Base-by-base conservation (phyloP, 2,113 vertebrate genomes). In the Dipodomys ordii region DNA sequence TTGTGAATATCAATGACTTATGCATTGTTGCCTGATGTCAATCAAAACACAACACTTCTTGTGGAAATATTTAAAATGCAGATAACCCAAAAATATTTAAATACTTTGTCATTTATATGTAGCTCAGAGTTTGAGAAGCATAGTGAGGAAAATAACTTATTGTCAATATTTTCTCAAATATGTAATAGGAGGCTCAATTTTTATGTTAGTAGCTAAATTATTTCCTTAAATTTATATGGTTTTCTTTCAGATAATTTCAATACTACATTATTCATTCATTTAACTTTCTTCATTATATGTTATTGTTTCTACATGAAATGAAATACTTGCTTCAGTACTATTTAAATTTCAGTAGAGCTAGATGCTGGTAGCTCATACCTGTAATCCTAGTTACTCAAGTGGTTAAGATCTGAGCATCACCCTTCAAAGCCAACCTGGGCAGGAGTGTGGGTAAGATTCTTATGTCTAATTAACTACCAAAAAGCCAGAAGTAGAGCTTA, bases 331-430 rank as follows among this genome's bases (percentile, higher is more conserved):
- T 92, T 90, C 64, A 65, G 60, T 87, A 23, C 68, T 87, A 87
- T 82, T 95, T 94, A 93, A 96, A 92, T 94, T 95, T 96, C 79
- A 93, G 73, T 60, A 11, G 49, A 49, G 49, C 49, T 49, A 49
- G 49, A 9, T 49, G 49, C 49, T 49, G 49, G 49, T 49, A 49
- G 53, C 2, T 16, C 53, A 57, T 57, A 53, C 49, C 49, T 53
- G 49, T 53, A 57, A 13, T 57, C 15, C 15, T 18, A 57, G 53
- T 13, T 57, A 57, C 15, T 57, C 53, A 57, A 13, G 53, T 57
- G 15, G 53, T 57, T 57, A 13, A 57, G 15, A 57, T 18, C 53
- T 57, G 53, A 18, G 15, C 53, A 57, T 16, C 53, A 57, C 53
- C 53, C 15, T 57, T 16, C 13, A 57, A 57, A 57, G 13, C 12